Evolutionary conservation across 2,113 vertebrate species (phyloP).

Genomic region (Embiotoca jacksoni): DNA sequence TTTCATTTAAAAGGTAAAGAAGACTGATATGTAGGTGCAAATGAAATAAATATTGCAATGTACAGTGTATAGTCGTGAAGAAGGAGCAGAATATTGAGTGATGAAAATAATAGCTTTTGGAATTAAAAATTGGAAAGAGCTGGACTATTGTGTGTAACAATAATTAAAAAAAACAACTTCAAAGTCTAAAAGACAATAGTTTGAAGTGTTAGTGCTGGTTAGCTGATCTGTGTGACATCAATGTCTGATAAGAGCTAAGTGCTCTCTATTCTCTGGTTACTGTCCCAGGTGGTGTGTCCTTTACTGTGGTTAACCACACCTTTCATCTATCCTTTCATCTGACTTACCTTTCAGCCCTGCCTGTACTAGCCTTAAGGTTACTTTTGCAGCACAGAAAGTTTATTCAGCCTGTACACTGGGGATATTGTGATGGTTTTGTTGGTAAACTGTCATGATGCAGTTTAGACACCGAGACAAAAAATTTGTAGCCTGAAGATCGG

Average conservation of each 20-base stretch:
- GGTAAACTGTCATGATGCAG: slow-evolving; percentile 1
- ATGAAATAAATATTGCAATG: too few species aligned
- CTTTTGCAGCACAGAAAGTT: slow-evolving; percentile 9
- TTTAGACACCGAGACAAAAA: not conserved
- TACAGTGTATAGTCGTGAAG: too few species aligned
- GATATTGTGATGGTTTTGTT: not conserved
- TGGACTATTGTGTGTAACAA: not conserved
- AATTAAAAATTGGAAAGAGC: too few species aligned
- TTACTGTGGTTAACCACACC: slow-evolving; percentile 66
- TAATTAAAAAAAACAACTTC: not conserved
- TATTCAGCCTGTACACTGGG: rapidly evolving
- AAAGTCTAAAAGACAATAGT: slow-evolving; percentile 21
- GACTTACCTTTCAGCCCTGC: slow-evolving; percentile 47
- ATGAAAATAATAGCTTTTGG: too few species aligned
- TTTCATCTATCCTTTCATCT: slow-evolving; percentile 74
- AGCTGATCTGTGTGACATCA: slow-evolving; percentile 48
- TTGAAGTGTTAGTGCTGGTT: slow-evolving; percentile 16
- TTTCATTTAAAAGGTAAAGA: too few species aligned
- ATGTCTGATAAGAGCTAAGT: slow-evolving; percentile 64
- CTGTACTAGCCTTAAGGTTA: slow-evolving; percentile 32
- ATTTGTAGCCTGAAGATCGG: not conserved
- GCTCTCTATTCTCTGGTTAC: slow-evolving; percentile 60
- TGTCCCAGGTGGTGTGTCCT: slow-evolving; percentile 60
- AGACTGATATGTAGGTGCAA: too few species aligned
- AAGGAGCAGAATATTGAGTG: too few species aligned